Conservation (phyloP, 2,888 invertebrate genomes). For the Andricus curvator region DNA sequence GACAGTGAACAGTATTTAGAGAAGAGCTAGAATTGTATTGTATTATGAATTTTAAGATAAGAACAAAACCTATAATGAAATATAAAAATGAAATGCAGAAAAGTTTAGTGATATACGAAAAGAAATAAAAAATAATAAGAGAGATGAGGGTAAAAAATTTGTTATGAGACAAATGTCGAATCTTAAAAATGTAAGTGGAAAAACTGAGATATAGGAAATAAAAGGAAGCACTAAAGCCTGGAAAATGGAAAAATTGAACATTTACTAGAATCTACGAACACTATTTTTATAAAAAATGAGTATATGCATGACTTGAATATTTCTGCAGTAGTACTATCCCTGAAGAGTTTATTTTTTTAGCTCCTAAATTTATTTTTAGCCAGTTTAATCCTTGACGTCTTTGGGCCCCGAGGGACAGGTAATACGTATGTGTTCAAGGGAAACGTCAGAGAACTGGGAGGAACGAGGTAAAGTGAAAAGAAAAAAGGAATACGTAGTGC, state of each 20-base stretch:
- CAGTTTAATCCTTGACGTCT: neutral
- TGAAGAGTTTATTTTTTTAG: neutral
- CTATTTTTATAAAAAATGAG: neutral
- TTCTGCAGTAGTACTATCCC: neutral
- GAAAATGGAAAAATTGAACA: neutral
- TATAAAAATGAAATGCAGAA: too few species aligned
- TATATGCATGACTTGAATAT: neutral
- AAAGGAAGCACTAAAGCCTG: accelerated
- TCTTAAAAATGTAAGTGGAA: too few species aligned
- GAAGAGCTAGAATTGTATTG: too few species aligned
- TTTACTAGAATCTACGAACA: neutral
- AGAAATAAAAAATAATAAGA: neutral
- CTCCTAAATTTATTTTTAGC: neutral
- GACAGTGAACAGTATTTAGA: too few species aligned
- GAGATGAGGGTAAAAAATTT: neutral
- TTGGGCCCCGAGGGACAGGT: neutral
- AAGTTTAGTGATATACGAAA: too few species aligned
- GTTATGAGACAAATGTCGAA: too few species aligned
- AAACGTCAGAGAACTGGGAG: neutral
- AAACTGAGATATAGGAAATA: neutral
- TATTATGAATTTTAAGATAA: too few species aligned
- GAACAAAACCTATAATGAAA: too few species aligned
- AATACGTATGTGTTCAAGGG: neutral
- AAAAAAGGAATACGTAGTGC: neutral
- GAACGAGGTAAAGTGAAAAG: neutral